A percentile compares a stretch with the other conserved stretches of the same genome.
Conservation (phyloP, 2,113 vertebrate genomes). For the Leptobrachium ailaonicum region DNA sequence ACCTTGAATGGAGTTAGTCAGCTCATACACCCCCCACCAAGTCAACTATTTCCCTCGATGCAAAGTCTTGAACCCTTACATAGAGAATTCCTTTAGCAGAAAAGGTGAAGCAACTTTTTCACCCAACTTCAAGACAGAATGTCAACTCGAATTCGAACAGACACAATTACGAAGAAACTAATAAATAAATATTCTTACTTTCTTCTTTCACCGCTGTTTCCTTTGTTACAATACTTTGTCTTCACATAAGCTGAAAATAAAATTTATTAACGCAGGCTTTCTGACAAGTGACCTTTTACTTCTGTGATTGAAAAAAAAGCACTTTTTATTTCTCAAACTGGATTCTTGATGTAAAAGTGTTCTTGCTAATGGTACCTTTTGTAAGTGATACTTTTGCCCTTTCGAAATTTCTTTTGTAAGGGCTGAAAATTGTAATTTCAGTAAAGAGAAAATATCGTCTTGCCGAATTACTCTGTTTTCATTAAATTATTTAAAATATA, state of each 20-base stretch:
- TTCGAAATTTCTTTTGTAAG: slow-evolving; percentile 32
- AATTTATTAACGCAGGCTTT: slow-evolving; percentile 32
- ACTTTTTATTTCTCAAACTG: slow-evolving; percentile 2
- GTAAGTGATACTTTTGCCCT: slow-evolving; percentile 38
- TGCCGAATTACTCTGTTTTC: slow-evolving; percentile 28
- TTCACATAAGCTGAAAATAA: slow-evolving; percentile 26
- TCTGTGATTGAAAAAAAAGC: slow-evolving; percentile 33
- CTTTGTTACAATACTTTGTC: slow-evolving; percentile 32
- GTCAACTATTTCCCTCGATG: no score
- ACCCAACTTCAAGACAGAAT: no score
- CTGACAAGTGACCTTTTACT: slow-evolving; percentile 45
- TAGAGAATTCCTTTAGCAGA: no score
- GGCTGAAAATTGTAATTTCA: slow-evolving; percentile 23
- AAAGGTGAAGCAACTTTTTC: no score
- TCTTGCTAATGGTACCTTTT: slow-evolving; percentile 36
- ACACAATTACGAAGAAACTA: no score
- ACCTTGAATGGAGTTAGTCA: no score
- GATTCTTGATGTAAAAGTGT: slow-evolving; percentile 21
- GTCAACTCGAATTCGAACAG: no score
- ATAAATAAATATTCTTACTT: not conserved
- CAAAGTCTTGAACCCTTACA: no score
- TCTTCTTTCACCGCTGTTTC: not conserved
- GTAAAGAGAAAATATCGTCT: not conserved
- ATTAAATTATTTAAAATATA: slow-evolving; percentile 48
- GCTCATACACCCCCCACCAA: no score